Base-by-base conservation (phyloP, 2,113 vertebrate species). In the Pygoscelis antarcticus region DNA sequence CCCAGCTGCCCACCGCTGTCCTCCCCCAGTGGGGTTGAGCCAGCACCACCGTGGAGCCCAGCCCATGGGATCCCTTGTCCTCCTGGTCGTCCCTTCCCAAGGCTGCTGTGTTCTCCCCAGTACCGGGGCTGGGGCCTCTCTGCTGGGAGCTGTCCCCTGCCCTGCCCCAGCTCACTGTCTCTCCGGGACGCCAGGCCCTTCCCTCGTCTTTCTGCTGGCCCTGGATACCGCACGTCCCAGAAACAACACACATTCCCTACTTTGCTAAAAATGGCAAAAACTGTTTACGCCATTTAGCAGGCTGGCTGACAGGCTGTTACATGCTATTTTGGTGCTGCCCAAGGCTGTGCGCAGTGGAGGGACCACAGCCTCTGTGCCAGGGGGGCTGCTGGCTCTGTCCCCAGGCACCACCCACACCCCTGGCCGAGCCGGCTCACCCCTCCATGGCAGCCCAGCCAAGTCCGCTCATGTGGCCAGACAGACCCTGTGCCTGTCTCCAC, bases 201-300 rank as follows among this genome's bases (percentile, higher is more conserved):
- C 76, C 77, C 68, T 90, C 2, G 0, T 15, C 79, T 68, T 80
- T 61, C 76, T 5, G 3, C 76, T 54, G 80, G 83, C 91, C 91
- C 42, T 96, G 93, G 93, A 89, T 95, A 92, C 96, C 0, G 32
- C 95, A 92, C 79, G 89, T 96, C 89, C 75, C 88, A 90, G 40
- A 27, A 83, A 90, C 71, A 95, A 62, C 90, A 87, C 20, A 18
- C 91, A 34, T 74, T 83, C 88, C 75, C 58, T 16, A 3, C 83
- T 92, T 62, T 8, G 79, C 94, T 93, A 96, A 95, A 92, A 95
- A 92, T 1, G 8, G 94, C 86, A 77, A 26, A 30, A 58, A 2
- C 49, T 40, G 30, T 34, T 34, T 42, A 20, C 2, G 36, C 55
- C 4, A 15, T 49, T 47, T n/a, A 38, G 51, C 2, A 7, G 70